These are phyloP conservation scores for Chionis minor DNA, from an alignment of 2,113 vertebrate species.

Conservation along the genomic window DNA sequence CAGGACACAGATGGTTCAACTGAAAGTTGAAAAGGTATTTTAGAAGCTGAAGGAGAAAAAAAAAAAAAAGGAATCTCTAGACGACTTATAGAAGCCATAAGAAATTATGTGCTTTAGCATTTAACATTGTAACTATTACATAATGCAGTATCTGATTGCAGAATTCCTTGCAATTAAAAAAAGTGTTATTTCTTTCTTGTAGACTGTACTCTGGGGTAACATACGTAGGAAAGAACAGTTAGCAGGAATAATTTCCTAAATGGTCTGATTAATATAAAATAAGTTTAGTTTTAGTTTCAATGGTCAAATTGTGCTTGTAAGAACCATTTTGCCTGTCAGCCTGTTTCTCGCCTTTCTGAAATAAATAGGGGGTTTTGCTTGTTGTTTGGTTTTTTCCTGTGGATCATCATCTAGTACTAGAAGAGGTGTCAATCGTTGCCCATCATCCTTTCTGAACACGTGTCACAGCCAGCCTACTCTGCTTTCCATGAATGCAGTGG, in stretches of 20 bases:
- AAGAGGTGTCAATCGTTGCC: not conserved
- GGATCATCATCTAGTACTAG: not conserved
- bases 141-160: not conserved
- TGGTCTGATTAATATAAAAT: not conserved
- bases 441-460: not conserved
- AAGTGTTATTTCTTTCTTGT: not conserved
- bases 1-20: not conserved
- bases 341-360: not conserved
- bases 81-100: not conserved
- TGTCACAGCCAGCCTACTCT: not conserved
- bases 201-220: not conserved
- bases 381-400: not conserved
- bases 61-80: not conserved
- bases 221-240: not conserved
- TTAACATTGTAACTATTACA: not conserved
- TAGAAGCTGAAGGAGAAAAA: not conserved
- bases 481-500: not conserved
- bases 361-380: not conserved
- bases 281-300: not conserved
- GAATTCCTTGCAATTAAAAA: not conserved
- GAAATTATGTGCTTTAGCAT: not conserved
- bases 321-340: not conserved
- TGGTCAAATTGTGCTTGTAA: not conserved
- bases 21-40: not conserved
- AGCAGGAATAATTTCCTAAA: not conserved